phyloP scores from a whole-genome alignment of 2,888 invertebrate genomes.

The Heterodera filipjevi region DNA sequence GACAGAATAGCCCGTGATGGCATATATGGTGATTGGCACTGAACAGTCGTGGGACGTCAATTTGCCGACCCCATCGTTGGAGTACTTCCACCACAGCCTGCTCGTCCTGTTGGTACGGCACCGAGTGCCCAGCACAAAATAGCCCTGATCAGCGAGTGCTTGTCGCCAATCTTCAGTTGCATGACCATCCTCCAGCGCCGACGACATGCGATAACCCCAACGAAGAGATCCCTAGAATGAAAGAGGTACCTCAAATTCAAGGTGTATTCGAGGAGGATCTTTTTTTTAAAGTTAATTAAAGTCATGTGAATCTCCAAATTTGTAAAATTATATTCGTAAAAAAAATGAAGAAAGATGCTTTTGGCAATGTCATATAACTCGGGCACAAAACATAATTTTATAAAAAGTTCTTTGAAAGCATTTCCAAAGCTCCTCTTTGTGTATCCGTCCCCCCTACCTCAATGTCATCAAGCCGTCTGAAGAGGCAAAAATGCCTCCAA shows the following conservation, averaged over 20 bases:
- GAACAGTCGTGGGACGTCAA: conserved; percentile 50
- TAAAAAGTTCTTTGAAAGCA: no score
- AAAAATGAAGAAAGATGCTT: no score
- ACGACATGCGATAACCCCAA: conserved; percentile 55
- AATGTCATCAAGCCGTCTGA: conserved; percentile 61
- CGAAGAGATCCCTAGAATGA: conserved; percentile 46
- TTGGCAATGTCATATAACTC: no score
- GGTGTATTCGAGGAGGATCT: no score
- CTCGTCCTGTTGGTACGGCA: conserved; percentile 83
- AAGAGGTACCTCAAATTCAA: neutral
- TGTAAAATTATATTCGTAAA: no score
- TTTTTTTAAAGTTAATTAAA: no score
- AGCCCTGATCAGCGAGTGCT: conserved; percentile 90
- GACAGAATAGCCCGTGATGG: conserved; percentile 37
- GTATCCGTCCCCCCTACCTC: conserved; percentile 52
- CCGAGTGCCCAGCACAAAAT: conserved; percentile 87
- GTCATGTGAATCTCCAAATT: no score
- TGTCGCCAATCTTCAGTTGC: conserved; percentile 69
- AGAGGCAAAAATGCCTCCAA: conserved; percentile 57
- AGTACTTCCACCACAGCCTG: conserved; percentile 78
- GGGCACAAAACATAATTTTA: no score
- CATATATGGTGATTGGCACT: conserved; percentile 54
- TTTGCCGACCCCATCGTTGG: conserved; percentile 73
- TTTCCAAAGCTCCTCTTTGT: neutral
- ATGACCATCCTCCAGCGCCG: conserved; percentile 38